Base-by-base conservation (phyloP, 2,797 vertebrate genomes). In the Pogoniulus pusillus region DNA sequence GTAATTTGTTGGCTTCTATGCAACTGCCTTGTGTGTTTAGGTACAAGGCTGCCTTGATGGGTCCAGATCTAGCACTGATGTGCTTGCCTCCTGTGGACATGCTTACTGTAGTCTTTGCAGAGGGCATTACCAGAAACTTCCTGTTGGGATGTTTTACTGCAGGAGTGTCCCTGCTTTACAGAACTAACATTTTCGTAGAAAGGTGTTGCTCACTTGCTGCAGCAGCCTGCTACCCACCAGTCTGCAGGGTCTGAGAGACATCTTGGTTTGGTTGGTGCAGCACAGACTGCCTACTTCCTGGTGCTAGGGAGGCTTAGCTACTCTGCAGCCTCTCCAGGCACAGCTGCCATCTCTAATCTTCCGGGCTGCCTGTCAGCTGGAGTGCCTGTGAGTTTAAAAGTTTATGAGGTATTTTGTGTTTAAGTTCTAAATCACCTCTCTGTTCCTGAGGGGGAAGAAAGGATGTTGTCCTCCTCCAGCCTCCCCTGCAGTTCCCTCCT, bases 71-170 rank as follows among this genome's bases (percentile, higher is more conserved):
- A 24, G n/a, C 27, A 20, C 9, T 26, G 12, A 19, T 27, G 11
- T 27, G 20, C 11, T 0, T 34, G 15, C 37, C 6, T 4, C 19
- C n/a, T 51, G 35, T 1, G 5, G 60, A 55, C 16, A 1, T n/a
- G 15, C 20, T 45, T 81, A 62, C 59, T 91, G 65, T 41, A 71
- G 3, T 2, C 0, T 47, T 87, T 27, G 14, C 29, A 54, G 30
- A 45, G 11, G 11, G 6, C 18, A 12, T 63, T 68, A 22, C 5
- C 72, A 55, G 51, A 75, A 87, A 26, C 11, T 10, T 55, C 26
- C 15, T 64, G 9, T 73, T 79, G 0, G 0, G 12, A 7, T 74
- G 10, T 58, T 81, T 82, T 87, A 58, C 30, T 71, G 34, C 30
- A 69, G 49, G 17, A 22, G 27, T 57, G 32, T 29, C 66, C 23